phyloP scores from a whole-genome alignment of 1,140 invertebrate species.

The Samia ricini region DNA sequence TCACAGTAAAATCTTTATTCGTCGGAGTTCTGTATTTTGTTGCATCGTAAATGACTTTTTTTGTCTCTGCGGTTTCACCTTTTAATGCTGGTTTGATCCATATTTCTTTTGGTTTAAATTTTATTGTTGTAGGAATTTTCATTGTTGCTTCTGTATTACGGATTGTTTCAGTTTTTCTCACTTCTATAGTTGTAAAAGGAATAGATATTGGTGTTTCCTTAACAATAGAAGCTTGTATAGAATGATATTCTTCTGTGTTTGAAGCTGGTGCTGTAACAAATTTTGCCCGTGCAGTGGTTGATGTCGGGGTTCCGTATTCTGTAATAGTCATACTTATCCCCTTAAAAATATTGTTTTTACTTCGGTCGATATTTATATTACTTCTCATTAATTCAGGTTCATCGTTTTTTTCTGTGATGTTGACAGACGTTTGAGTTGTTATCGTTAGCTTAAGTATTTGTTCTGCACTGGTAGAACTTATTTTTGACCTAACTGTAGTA shows the following conservation, averaged over 20 bases:
- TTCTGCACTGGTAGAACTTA: background rate
- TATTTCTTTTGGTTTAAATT: constrained; percentile 68
- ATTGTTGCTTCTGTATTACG: constrained; percentile 21
- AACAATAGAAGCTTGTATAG: background rate
- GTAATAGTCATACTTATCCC: background rate
- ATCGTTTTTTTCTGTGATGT: background rate
- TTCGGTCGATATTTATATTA: background rate
- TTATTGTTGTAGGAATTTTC: constrained; percentile 39
- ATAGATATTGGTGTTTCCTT: background rate
- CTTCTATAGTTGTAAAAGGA: background rate
- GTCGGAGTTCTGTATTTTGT: constrained; percentile 40
- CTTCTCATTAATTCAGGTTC: background rate
- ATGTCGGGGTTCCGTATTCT: background rate
- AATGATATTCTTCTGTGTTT: background rate
- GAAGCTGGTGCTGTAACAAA: background rate
- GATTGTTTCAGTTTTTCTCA: constrained; percentile 5
- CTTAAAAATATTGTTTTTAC: background rate
- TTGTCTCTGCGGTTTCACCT: constrained; percentile 61
- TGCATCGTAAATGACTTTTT: constrained; percentile 46
- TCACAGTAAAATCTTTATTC: constrained; percentile 48
- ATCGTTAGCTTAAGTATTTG: background rate
- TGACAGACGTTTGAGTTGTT: background rate
- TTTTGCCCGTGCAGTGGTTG: background rate
- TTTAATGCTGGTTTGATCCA: constrained; percentile 71
- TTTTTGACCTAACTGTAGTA: background rate